Base-by-base conservation (phyloP, 64 coral and sea anemone genomes). In the Porites australiensis region DNA sequence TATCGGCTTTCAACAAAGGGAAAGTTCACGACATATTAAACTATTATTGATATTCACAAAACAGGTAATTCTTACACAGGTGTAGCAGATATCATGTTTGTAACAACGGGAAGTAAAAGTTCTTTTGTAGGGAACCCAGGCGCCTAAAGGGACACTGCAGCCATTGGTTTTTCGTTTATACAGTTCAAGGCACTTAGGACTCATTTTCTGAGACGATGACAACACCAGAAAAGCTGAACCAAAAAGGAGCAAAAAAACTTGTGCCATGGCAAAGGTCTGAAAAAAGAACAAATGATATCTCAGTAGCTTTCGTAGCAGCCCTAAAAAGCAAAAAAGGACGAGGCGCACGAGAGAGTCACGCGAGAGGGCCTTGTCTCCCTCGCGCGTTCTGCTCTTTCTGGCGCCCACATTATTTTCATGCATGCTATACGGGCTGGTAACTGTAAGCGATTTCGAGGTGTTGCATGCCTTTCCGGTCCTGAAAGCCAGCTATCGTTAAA, bases 71-170 rank as follows among this genome's bases (percentile, higher is more conserved):
- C 72, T 22, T 76, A 92, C 90, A 53, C 90, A 92, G 68, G 65
- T 70, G 55, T 94, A 94, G 68, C 86, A 94, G 54, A 94, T 84
- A 20, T 94, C 92, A 16, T 94, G 92, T 45, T 94, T 94, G 63
- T 82, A 82, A 77, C 77, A 94, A 44, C 86, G 76, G 18, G 50
- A 86, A 66, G 92, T 93, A 43, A 93, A 88, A 37, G 45, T 93
- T 18, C 19, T 82, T 59, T 93, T 88, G 85, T 93, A 93, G 13
- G 82, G 63, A 45, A 88, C 79, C 6, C 75, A 76, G 21, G 82
- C 53, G 19, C 82, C 62, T 3, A 73, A 48, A 16, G 92, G 92
- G 43, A 93, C 66, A 75, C 92, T 93, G 64, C 92, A 93, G 0
- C 92, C 92, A 64, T 88, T 80, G 4, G 70, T 58, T 2, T 59